phyloP scores from a whole-genome alignment of 2,888 invertebrate genomes.

The Drosophila kambysellisi region DNA sequence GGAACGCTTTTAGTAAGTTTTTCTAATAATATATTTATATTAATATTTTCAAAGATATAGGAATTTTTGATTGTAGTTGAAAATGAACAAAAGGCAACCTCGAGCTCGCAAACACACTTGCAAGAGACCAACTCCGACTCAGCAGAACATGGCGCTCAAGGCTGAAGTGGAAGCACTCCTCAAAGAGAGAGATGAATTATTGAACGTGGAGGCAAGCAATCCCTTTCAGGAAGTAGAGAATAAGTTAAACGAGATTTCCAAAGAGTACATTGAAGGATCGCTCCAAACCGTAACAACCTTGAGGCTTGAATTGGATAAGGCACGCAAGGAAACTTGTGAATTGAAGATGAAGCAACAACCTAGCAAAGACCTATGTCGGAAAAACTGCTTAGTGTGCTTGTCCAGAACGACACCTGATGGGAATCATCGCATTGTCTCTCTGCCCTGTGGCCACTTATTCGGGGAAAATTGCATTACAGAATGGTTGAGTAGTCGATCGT shows the following conservation, averaged over 20 bases:
- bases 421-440: accelerated
- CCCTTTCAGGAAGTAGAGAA: background rate
- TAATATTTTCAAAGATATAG: background rate
- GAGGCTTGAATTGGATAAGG: accelerated
- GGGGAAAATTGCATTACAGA: accelerated
- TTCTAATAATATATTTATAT: background rate
- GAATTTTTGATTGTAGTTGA: too few species aligned
- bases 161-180: background rate
- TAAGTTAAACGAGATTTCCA: too few species aligned
- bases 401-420: accelerated
- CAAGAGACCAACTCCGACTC: background rate
- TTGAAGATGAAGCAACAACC: accelerated
- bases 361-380: accelerated
- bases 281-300: accelerated
- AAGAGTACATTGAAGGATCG: too few species aligned
- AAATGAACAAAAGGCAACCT: background rate
- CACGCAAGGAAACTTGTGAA: accelerated
- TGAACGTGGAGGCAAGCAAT: too few species aligned
- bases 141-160: background rate
- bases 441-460: background rate
- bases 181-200: background rate
- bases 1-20: background rate
- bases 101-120: accelerated
- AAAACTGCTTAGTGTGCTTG: accelerated
- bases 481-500: accelerated